These are phyloP conservation scores for Luscinia luscinia DNA, from an alignment of 2,797 vertebrate species.

Conservation along the genomic window DNA sequence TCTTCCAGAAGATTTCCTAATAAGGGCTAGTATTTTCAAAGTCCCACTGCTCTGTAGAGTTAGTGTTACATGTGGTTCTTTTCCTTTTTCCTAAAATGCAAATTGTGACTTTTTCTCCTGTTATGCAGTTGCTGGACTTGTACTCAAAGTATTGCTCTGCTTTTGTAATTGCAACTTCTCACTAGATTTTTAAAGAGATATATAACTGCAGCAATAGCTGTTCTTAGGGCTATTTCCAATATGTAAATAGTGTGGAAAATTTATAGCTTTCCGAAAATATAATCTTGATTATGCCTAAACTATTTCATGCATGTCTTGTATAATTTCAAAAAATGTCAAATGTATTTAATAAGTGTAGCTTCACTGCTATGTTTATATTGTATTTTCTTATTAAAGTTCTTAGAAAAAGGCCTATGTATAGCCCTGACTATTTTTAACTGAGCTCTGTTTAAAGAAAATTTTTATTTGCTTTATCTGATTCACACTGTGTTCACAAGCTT, in stretches of 20 bases:
- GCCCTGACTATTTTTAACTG: neutral
- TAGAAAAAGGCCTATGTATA: neutral
- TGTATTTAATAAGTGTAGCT: neutral
- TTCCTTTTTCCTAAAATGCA: conserved; percentile 55
- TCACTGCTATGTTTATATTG: neutral
- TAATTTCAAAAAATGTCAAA: neutral
- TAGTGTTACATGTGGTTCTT: conserved; percentile 36
- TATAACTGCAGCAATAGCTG: neutral
- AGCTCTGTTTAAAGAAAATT: neutral
- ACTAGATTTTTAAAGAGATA: neutral
- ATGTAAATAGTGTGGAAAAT: neutral
- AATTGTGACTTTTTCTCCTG: conserved; percentile 39
- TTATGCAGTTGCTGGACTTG: neutral
- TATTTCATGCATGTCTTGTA: neutral
- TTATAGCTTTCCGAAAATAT: neutral
- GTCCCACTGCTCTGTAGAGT: conserved; percentile 34
- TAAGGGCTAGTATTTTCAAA: conserved; percentile 77
- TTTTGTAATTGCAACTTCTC: neutral
- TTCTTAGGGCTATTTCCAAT: neutral
- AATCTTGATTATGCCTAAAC: neutral
- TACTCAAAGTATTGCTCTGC: neutral
- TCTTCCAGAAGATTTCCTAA: conserved; percentile 79
- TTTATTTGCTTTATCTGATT: neutral
- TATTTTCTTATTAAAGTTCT: neutral
- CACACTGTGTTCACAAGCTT: neutral